Conservation (phyloP, 1,140 invertebrate species). For the Calosoma granatense region DNA sequence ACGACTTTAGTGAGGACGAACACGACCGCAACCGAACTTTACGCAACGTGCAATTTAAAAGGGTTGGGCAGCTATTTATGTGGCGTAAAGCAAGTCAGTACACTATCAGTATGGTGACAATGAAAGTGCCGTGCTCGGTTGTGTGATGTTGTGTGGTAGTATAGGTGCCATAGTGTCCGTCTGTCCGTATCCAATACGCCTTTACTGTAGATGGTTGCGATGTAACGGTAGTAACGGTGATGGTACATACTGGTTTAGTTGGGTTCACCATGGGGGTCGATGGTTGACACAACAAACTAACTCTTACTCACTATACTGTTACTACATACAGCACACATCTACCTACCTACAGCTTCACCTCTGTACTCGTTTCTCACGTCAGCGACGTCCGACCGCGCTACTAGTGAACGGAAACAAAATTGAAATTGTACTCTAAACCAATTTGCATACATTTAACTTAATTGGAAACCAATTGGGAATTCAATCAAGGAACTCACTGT, state of each 20-base stretch:
- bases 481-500: neutral
- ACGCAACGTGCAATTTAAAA: neutral
- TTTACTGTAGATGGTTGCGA: no score
- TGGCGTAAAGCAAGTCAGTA: neutral
- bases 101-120: neutral
- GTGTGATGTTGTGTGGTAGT: neutral
- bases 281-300: no score
- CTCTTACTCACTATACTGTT: no score
- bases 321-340: no score
- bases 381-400: no score
- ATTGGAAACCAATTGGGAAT: slow-evolving; percentile 20
- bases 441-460: slow-evolving; percentile 22
- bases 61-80: slow-evolving; percentile 1
- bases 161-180: neutral
- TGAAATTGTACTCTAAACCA: slow-evolving; percentile 21
- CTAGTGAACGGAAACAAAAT: slow-evolving; percentile 18
- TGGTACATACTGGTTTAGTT: no score
- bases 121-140: neutral
- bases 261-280: neutral
- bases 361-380: no score
- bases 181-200: no score
- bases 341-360: no score
- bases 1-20: neutral
- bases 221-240: no score
- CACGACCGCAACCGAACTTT: neutral